Evolutionary conservation across 2,797 vertebrate genomes (phyloP).

Genomic region (Cynodonichthys magdalenae): DNA sequence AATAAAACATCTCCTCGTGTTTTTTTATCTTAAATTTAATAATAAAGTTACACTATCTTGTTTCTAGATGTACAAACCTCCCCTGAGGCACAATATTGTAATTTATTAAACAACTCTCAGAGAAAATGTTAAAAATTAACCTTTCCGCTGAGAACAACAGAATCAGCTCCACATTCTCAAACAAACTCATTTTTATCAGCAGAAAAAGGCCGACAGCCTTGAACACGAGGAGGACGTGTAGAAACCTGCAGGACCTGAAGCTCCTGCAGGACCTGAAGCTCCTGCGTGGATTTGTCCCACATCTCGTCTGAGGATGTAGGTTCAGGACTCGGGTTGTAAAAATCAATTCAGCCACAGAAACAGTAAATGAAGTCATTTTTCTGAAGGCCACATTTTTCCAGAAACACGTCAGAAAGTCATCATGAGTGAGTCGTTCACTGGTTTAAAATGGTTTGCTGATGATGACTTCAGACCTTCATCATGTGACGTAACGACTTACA

Average conservation of each 20-base stretch:
- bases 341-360: background rate
- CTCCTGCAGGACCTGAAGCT: background rate
- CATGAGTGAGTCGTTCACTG: slow-evolving; percentile 29
- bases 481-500: background rate
- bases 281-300: background rate
- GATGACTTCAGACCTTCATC: background rate
- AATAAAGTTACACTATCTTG: slow-evolving; percentile 24
- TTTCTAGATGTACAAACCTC: slow-evolving; percentile 7
- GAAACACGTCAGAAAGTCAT: slow-evolving; percentile 15
- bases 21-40: background rate
- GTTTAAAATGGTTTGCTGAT: background rate
- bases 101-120: slow-evolving; percentile 29
- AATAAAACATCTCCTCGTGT: too few species aligned
- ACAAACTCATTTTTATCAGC: background rate
- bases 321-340: background rate
- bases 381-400: background rate
- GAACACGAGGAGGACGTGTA: background rate
- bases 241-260: background rate
- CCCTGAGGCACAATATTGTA: slow-evolving; percentile 8
- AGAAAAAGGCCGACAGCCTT: too few species aligned
- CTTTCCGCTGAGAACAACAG: slow-evolving; percentile 4
- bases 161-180: background rate
- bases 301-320: background rate
- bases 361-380: background rate
- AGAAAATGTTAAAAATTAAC: slow-evolving; percentile 50